Evolutionary conservation across 2,797 vertebrate genomes (phyloP).

Genomic region (Enteromius trimaculatus): DNA sequence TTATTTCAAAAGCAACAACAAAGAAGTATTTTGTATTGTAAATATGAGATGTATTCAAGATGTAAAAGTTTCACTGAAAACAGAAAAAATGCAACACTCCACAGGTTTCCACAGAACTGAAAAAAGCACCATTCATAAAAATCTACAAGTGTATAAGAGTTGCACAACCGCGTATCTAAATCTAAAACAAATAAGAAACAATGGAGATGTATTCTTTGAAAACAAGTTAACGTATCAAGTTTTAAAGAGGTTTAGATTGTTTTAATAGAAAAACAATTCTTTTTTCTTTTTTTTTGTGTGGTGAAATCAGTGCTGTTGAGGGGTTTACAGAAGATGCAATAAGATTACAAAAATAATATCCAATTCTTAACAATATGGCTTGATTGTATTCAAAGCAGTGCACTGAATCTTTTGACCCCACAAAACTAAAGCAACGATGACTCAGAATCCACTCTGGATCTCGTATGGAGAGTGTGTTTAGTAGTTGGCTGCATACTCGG

Average conservation of each 20-base stretch:
- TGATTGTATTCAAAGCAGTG: not conserved
- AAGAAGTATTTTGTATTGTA: not conserved
- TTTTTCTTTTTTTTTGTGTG: not conserved
- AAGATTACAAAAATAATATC: not conserved
- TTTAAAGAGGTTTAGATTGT: not conserved
- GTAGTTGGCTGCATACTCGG: constrained; percentile 86
- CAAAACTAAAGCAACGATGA: not conserved
- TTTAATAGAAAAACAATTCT: not conserved
- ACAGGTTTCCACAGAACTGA: not conserved
- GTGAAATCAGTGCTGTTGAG: not conserved
- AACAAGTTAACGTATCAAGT: not conserved
- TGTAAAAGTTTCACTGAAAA: not conserved
- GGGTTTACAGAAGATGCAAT: not conserved
- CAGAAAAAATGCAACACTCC: not conserved
- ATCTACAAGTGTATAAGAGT: not conserved
- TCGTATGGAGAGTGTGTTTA: constrained; percentile 55
- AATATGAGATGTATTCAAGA: not conserved
- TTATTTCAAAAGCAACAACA: not conserved
- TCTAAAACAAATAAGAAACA: not conserved
- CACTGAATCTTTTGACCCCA: not conserved
- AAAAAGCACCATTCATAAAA: not conserved
- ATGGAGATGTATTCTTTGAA: not conserved
- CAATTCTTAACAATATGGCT: not conserved
- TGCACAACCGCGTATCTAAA: not conserved
- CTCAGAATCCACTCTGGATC: not conserved